Conservation (phyloP, 2,113 vertebrate genomes). For the Prietella phreatophila region DNA sequence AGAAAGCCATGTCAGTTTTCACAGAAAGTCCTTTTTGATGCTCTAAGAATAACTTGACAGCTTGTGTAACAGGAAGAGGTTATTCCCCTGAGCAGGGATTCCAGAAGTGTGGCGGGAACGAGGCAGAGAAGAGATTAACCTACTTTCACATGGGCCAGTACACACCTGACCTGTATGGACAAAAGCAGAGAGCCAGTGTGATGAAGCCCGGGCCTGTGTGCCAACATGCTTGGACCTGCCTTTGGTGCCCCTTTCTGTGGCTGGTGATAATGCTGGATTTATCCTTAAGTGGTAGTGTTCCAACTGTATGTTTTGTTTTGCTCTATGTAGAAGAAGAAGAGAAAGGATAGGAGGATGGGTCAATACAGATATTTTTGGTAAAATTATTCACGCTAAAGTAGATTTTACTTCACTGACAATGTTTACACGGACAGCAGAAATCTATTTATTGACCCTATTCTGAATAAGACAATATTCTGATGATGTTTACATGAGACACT, state of each 20-base stretch:
- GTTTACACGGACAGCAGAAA: too few species aligned
- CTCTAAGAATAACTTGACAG: slow-evolving; percentile 55
- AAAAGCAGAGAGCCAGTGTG: slow-evolving; percentile 22
- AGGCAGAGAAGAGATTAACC: slow-evolving; percentile 57
- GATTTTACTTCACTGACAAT: neutral
- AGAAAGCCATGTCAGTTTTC: slow-evolving; percentile 39
- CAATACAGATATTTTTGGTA: neutral
- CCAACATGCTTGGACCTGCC: neutral
- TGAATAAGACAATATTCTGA: too few species aligned
- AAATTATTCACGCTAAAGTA: neutral
- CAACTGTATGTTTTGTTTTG: neutral
- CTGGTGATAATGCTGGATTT: neutral
- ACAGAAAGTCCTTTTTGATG: slow-evolving; percentile 29
- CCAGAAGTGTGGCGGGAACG: slow-evolving; percentile 27
- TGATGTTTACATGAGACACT: too few species aligned
- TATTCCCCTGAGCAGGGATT: slow-evolving; percentile 47
- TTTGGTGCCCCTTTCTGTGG: neutral
- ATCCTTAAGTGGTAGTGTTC: neutral
- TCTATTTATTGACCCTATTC: too few species aligned
- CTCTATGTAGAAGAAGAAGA: neutral
- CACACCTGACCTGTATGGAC: slow-evolving; percentile 53
- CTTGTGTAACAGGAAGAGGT: slow-evolving; percentile 50
- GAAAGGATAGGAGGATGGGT: neutral
- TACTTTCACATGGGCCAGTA: slow-evolving; percentile 53
- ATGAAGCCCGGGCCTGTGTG: neutral